Evolutionary conservation across 2,797 vertebrate species (phyloP).

Genomic region (Salarias fasciatus): DNA sequence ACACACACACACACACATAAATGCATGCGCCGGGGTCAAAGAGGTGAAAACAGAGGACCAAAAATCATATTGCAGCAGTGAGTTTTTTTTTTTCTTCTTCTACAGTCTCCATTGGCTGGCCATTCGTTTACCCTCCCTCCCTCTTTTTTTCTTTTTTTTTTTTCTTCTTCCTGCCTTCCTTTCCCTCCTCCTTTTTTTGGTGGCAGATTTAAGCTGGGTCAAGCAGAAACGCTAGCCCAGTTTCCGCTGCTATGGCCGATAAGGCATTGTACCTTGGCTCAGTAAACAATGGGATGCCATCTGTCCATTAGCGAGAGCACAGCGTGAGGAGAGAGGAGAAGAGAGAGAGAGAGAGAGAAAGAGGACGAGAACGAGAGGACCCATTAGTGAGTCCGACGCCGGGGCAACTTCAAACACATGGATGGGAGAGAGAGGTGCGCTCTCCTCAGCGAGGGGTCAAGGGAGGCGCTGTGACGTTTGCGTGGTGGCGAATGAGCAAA

Average conservation of each 20-base stretch:
- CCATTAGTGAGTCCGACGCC: slow-evolving; percentile 67
- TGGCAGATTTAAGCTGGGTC: slow-evolving; percentile 79
- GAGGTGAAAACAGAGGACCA: slow-evolving; percentile 51
- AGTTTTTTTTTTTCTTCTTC: slow-evolving; percentile 34
- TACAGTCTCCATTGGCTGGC: slow-evolving; percentile 44
- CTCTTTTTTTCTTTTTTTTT: slow-evolving; percentile 9
- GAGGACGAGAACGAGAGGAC: slow-evolving; percentile 30
- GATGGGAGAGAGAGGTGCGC: slow-evolving; percentile 29
- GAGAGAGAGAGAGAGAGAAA: slow-evolving; percentile 11
- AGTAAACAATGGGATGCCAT: slow-evolving; percentile 84
- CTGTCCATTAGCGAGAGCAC: slow-evolving; percentile 80
- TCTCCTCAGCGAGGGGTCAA: slow-evolving; percentile 53
- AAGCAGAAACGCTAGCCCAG: slow-evolving; percentile 82
- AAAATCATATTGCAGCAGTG: slow-evolving; percentile 58
- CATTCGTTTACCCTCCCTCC: slow-evolving; percentile 28
- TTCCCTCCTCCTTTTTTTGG: slow-evolving; percentile 70
- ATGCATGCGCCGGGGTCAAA: slow-evolving; percentile 64
- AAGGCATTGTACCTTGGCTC: slow-evolving; percentile 84
- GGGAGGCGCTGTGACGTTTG: slow-evolving; percentile 48
- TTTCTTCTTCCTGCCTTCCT: slow-evolving; percentile 26
- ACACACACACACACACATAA: slow-evolving; percentile 13
- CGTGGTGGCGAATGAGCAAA: slow-evolving; percentile 22
- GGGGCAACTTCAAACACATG: slow-evolving; percentile 64
- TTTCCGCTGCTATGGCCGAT: slow-evolving; percentile 82
- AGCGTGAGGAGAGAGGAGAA: slow-evolving; percentile 59